Evolutionary conservation across 2,113 vertebrate genomes (phyloP), one percentile per base, ranked within the genome.

Genomic region (Daboia siamensis): DNA sequence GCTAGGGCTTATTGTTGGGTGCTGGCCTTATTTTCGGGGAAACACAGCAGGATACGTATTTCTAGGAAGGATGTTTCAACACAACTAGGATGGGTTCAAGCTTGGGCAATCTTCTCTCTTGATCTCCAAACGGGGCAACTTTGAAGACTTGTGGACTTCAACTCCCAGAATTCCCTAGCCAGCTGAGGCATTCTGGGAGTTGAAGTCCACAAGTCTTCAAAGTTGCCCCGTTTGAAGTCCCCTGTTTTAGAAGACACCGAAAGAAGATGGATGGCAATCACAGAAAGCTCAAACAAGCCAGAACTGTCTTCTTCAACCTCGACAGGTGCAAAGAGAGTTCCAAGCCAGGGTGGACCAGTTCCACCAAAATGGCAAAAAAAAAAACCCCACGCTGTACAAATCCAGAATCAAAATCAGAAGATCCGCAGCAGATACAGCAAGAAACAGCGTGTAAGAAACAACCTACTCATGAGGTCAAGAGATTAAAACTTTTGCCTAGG

Each of bases 331-430:
- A 74, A 7, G 64, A n/a, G 64, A 15, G 13, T 74, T 74, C 13
- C n/a, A 17, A 33, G 64, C 13, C 2, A 17, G n/a, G 13, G 13
- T 33, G 13, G 13, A 5, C n/a, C 0, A 15, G 0, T 0, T 20
- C 64, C n/a, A 74, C 5, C 5, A 74, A n/a, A 33, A 74, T 74
- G 64, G n/a, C n/a, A 69, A 33, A 33, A 74, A 74, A 74, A 15
- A 5, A 13, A 39, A 39, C 1, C 39, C 12, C 13, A n/a, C 33
- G 12, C 5, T 69, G 64, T 74, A 33, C 15, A 15, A 33, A n/a
- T 33, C 64, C 64, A 33, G 64, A 33, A 74, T 74, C n/a, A 74
- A 33, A 74, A 17, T 5, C 64, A 33, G n/a, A 74, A 74, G n/a
- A 74, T 15, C 15, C 5, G 17, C 29, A 33, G 64, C n/a, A 74